Percentiles rank a stretch among this genome's conserved stretches.
Evolutionary conservation across 2,113 vertebrate species (phyloP).

Genomic region (Ascaphus truei): DNA sequence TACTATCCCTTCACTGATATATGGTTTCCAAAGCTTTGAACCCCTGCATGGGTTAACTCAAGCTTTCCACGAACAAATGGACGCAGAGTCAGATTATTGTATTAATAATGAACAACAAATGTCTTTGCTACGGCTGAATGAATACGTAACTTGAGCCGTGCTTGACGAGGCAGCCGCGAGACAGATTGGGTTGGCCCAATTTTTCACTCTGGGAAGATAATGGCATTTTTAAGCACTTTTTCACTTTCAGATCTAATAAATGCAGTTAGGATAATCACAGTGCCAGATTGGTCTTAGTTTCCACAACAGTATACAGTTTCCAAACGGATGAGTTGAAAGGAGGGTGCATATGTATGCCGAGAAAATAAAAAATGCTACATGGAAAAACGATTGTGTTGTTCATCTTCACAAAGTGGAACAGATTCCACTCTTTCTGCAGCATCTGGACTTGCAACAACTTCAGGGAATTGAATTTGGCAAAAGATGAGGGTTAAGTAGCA

Average conservation of each 20-base stretch:
- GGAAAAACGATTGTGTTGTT: background rate
- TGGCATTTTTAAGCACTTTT: background rate
- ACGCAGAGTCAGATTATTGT: too few species aligned
- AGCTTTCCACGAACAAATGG: too few species aligned
- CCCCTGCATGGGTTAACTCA: too few species aligned
- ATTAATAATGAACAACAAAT: too few species aligned
- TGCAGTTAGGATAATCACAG: background rate
- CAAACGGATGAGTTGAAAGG: conserved; percentile 8
- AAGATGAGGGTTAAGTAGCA: background rate
- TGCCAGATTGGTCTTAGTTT: background rate
- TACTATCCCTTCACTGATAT: too few species aligned
- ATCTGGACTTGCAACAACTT: background rate
- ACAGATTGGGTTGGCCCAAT: background rate
- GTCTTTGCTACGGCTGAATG: background rate
- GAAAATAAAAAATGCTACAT: background rate
- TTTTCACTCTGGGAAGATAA: background rate
- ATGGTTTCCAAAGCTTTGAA: too few species aligned
- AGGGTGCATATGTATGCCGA: conserved; percentile 3
- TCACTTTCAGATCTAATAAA: conserved; percentile 9
- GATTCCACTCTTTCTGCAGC: background rate
- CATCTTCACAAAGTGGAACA: background rate
- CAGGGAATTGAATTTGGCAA: background rate
- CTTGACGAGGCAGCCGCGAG: background rate
- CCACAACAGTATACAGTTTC: conserved; percentile 9
- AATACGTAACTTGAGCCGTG: conserved; percentile 1